A percentile compares a stretch with the other conserved stretches of the same genome.
phyloP scores from a whole-genome alignment of 2,113 vertebrate genomes.

The Perca schrenkii region DNA sequence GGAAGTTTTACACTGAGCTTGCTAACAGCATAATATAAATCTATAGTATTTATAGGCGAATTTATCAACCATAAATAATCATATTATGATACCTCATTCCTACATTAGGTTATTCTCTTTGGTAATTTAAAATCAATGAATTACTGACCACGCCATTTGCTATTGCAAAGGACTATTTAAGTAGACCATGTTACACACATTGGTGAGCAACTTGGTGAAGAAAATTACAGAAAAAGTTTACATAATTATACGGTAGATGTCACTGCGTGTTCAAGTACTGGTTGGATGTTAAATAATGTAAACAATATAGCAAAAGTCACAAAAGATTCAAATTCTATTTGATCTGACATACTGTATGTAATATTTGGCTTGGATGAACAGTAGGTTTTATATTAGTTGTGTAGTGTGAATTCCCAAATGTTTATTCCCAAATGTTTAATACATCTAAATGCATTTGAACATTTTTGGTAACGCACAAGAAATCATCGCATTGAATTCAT shows the following conservation, averaged over 20 bases:
- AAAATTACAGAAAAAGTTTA: neutral
- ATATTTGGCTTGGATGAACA: neutral
- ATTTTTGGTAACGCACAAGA: neutral
- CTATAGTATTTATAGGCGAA: neutral
- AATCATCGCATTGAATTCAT: neutral
- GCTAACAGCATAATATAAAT: conserved; percentile 48
- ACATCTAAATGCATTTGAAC: neutral
- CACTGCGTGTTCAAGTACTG: neutral
- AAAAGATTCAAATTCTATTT: neutral
- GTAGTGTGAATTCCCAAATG: neutral
- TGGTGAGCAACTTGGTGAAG: neutral
- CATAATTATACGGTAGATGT: neutral
- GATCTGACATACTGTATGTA: neutral
- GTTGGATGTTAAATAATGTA: neutral
- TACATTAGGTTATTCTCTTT: neutral
- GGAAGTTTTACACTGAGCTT: conserved; percentile 44
- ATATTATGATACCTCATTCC: neutral
- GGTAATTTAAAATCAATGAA: neutral
- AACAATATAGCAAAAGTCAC: neutral
- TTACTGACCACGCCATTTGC: neutral
- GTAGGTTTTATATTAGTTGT: neutral
- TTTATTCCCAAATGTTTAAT: neutral
- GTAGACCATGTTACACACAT: neutral
- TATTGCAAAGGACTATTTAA: neutral
- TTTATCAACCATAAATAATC: conserved; percentile 46